These are phyloP conservation scores for Fragum sueziense DNA, from an alignment of 2,888 invertebrate genomes.

Conservation along the genomic window DNA sequence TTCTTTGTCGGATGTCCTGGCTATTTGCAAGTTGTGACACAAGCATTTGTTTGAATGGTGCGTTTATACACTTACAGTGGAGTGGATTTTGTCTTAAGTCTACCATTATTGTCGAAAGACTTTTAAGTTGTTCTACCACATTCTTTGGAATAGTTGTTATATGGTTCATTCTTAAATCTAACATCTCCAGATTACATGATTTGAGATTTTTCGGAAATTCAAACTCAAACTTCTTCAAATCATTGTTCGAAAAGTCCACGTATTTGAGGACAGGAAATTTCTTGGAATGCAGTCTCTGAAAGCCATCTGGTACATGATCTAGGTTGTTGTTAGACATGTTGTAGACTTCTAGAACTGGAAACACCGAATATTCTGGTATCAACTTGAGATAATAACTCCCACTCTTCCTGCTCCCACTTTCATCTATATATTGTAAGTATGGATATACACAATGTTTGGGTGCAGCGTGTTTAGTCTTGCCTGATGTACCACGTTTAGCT, in stretches of 20 bases:
- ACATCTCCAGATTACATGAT: constrained; percentile 35
- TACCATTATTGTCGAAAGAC: constrained; percentile 41
- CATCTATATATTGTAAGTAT: constrained; percentile 47
- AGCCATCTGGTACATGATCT: constrained; percentile 46
- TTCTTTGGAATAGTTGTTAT: constrained; percentile 35
- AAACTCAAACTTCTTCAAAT: constrained; percentile 47
- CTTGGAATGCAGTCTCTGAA: constrained; percentile 43
- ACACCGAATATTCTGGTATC: constrained; percentile 51
- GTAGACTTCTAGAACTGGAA: constrained; percentile 57
- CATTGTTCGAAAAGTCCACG: constrained; percentile 57
- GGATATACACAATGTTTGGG: constrained; percentile 39
- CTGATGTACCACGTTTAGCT: constrained; percentile 2
- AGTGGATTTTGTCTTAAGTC: constrained; percentile 56
- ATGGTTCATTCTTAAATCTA: constrained; percentile 47
- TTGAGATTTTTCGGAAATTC: constrained; percentile 38
- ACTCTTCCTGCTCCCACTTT: constrained; percentile 52
- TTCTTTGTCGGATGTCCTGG: constrained; percentile 24
- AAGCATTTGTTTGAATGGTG: constrained; percentile 42
- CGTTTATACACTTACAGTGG: constrained; percentile 38
- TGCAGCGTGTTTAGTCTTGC: neutral
- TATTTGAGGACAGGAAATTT: constrained; percentile 50
- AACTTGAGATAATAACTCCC: constrained; percentile 54
- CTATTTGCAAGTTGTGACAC: constrained; percentile 39
- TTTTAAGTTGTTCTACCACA: constrained; percentile 27
- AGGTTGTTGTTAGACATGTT: constrained; percentile 56